Evolutionary conservation across 2,113 vertebrate genomes (phyloP).

Genomic region (Malurus melanocephalus): DNA sequence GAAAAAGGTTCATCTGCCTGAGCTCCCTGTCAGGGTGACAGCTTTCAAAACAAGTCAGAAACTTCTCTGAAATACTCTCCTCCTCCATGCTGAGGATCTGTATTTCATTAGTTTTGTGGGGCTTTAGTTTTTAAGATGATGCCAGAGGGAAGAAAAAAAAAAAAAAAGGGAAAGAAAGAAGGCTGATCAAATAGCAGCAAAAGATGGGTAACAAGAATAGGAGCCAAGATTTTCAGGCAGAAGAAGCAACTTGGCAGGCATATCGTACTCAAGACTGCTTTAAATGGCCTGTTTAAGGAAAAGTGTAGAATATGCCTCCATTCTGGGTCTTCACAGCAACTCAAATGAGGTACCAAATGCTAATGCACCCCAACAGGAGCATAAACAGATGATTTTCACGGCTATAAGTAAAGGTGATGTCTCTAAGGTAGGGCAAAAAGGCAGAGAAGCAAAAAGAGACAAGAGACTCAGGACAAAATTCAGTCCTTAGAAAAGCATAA

Average conservation of each 20-base stretch:
- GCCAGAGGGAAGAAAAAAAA: accelerated
- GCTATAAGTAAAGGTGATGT: background rate
- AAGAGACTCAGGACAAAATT: background rate
- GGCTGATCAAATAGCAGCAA: background rate
- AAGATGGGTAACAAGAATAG: background rate
- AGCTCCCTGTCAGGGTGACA: background rate
- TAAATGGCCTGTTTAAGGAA: background rate
- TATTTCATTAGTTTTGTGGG: background rate
- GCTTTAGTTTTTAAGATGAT: background rate
- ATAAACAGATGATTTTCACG: background rate
- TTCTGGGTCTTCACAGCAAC: background rate
- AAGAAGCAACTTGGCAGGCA: background rate
- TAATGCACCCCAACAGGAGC: background rate
- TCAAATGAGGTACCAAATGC: background rate
- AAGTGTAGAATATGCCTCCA: background rate
- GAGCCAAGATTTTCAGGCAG: background rate
- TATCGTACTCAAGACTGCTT: background rate
- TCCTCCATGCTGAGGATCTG: background rate
- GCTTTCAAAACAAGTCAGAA: background rate
- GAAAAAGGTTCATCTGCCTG: background rate
- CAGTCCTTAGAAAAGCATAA: background rate
- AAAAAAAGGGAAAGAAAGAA: background rate
- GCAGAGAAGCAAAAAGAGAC: background rate
- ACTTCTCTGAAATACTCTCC: background rate
- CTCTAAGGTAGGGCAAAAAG: background rate